Evolutionary conservation across 2,113 vertebrate species (phyloP), one percentile per base, ranked within the genome.

Genomic region (Periophthalmodon schlosseri): DNA sequence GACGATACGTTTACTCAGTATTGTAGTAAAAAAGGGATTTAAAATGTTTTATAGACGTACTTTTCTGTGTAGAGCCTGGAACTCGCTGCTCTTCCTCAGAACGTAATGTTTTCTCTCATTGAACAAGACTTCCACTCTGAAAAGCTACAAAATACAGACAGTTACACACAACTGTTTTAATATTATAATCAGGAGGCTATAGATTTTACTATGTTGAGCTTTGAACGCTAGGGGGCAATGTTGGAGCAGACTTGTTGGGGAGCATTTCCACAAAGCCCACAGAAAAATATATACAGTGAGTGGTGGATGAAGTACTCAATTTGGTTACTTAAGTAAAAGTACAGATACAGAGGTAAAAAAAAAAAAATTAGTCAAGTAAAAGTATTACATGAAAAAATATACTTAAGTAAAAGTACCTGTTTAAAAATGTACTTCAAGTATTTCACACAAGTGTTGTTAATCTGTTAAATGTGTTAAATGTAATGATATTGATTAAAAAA

Each of bases 41-140:
- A 3, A 23, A 13, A 57, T 4, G 16, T 16, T 20, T 52, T 13
- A 10, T 24, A 16, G 21, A 60, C 91, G 71, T 88, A 98, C 97
- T 93, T 91, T 93, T 82, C 96, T 96, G 88, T 99, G 97, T 28
- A 99, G 94, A 0, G 90, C 92, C 72, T 97, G 95, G 91, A 99
- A 99, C 76, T 98, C 96, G 5, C 95, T 95, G 92, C 92, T 95
- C 76, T 95, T 94, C 78, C 95, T 92, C 2, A 90, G 90, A 49
- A 99, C 92, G 0, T 82, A 95, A 86, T 99, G 97, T 86, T 96
- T 96, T 88, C 96, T 94, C 71, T 94, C 97, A 21, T 96, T 92
- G 79, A 93, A 98, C 72, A 96, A 84, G 75, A 99, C 93, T 74
- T 98, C 96, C 71, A 99, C 94, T 73, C 86, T 88, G 93, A 97